Base-by-base conservation (phyloP, 2,888 invertebrate species). In the Pseudoips prasinana region DNA sequence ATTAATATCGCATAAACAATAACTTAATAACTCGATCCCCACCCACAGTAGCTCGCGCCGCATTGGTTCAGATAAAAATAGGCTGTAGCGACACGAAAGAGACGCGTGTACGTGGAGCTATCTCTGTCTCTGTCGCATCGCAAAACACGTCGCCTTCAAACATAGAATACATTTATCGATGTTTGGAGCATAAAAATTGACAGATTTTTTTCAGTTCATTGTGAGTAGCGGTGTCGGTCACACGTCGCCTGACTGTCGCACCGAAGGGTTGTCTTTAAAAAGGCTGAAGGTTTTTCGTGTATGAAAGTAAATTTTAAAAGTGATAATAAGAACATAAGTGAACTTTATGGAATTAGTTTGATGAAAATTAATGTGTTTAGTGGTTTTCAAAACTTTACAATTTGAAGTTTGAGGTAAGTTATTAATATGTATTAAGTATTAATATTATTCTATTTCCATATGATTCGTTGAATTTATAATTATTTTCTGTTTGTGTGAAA, bases 171-270 rank as follows among this genome's bases (percentile, higher is more conserved):
- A 77, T 81, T 78, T 86, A 85, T 88, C 81, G 87, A 88, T 86
- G 87, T 82, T 85, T 73, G 81, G 78, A 77, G 80, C 83, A 85
- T 89, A 88, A 88, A 89, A 89, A 89, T 89, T 89, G 88, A 86
- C 86, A 85, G 87, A 81, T 81, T 88, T 89, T 88, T 89, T 88
- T 85, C 85, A 89, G 89, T 89, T 72, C 74, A 78, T 79, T 80
- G 82, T 78, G 73, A 74, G 76, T 63, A 58, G 70, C 61, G 44
- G 64, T 25, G 46, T 52, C 57, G 70, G 57, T 46, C 73, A 77
- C 64, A 78, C 71, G 55, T 58, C 26, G 57, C 46, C 55, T 57
- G 47, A 54, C 58, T 47, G 46, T 57, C 50, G 59, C 28, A 45
- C 31, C 62, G 73, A 74, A 77, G 73, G 75, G 79, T 80, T 80